A percentile compares a stretch with the other conserved stretches of the same genome.
These are phyloP conservation scores for Coturnix japonica DNA, from an alignment of 2,113 vertebrate species.

Conservation along the genomic window DNA sequence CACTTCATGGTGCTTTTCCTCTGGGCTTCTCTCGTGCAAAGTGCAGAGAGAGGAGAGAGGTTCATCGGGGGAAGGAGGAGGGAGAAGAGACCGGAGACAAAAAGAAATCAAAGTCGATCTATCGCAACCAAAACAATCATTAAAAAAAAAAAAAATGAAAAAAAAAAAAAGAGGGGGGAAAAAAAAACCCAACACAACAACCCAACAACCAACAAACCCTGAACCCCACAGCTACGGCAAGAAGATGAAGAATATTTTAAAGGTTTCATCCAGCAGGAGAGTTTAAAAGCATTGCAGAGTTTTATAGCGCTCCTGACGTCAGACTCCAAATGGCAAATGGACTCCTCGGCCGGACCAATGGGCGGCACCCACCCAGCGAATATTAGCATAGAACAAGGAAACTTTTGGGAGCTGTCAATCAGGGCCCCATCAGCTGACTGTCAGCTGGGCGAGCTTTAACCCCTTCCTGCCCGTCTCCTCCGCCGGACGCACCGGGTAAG, in stretches of 20 bases:
- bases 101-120: slow-evolving; percentile 24
- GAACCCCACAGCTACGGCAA: slow-evolving; percentile 67
- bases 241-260: slow-evolving; percentile 85
- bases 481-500: neutral
- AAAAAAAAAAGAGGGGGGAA: slow-evolving; percentile 19
- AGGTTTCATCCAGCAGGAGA: slow-evolving; percentile 92
- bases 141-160: neutral
- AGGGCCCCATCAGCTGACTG: slow-evolving; percentile 92
- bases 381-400: slow-evolving; percentile 95
- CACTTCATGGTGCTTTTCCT: slow-evolving; percentile 66
- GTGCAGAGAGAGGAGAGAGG: slow-evolving; percentile 57
- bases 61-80: slow-evolving; percentile 63
- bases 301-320: slow-evolving; percentile 97
- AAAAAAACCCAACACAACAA: neutral
- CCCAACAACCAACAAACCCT: neutral
- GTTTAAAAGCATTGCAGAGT: slow-evolving; percentile 97
- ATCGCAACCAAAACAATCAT: slow-evolving; percentile 47
- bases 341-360: slow-evolving; percentile 88
- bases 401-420: slow-evolving; percentile 92
- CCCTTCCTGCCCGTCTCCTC: slow-evolving; percentile 59
- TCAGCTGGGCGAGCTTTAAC: slow-evolving; percentile 84
- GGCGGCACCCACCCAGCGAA: slow-evolving; percentile 74
- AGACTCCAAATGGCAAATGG: slow-evolving; percentile 85
- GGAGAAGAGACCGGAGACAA: neutral
- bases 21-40: slow-evolving; percentile 53